Conservation (phyloP, 2,797 vertebrate species). For the Lophotriccus pileatus region DNA sequence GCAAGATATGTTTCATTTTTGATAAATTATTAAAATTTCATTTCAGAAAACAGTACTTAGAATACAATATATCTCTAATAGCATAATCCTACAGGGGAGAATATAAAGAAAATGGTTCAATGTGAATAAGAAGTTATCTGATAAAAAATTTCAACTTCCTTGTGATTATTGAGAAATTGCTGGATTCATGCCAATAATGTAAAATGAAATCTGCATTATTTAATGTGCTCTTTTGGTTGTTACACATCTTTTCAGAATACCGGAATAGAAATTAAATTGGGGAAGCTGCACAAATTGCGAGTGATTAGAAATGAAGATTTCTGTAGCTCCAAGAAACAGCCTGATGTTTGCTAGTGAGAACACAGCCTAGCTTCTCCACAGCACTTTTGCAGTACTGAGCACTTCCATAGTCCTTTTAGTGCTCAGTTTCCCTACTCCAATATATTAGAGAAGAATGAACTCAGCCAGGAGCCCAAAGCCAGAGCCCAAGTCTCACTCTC, state of each 20-base stretch:
- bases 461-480: not conserved
- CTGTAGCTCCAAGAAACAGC: not conserved
- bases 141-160: not conserved
- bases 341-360: not conserved
- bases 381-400: not conserved
- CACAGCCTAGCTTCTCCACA: not conserved
- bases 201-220: not conserved
- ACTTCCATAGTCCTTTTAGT: not conserved
- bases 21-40: constrained; percentile 62
- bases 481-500: not conserved
- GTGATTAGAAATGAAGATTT: not conserved
- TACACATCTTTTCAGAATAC: not conserved
- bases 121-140: not conserved
- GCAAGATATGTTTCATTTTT: not conserved
- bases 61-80: not conserved
- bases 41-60: constrained; percentile 9
- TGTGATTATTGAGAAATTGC: not conserved
- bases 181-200: not conserved
- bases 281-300: not conserved
- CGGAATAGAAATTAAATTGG: not conserved
- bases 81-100: not conserved
- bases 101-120: not conserved
- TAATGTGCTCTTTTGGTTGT: not conserved
- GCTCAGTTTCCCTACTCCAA: not conserved
- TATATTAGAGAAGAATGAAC: not conserved